Evolutionary conservation across 2,113 vertebrate species (phyloP).

Genomic region (Chinchilla lanigera): DNA sequence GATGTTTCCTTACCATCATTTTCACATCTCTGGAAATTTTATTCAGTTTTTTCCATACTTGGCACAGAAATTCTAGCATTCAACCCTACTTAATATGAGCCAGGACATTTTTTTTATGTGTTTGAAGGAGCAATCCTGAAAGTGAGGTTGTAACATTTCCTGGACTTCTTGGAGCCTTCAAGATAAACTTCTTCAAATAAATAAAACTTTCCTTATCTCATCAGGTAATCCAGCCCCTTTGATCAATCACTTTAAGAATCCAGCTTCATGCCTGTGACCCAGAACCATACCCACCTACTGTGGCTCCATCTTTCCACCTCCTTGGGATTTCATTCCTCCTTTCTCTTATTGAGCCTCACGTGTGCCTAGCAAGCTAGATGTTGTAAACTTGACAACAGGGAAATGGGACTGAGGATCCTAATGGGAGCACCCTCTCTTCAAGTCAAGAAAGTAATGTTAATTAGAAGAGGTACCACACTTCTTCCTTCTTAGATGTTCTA

Average conservation of each 20-base stretch:
- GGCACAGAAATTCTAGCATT: background rate
- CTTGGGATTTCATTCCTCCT: background rate
- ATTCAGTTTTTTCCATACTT: background rate
- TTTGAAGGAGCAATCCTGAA: background rate
- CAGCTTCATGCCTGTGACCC: background rate
- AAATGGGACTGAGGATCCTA: background rate
- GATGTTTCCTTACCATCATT: background rate
- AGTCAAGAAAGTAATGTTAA: background rate
- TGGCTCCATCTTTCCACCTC: accelerated
- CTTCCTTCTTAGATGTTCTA: background rate
- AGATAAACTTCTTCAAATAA: background rate
- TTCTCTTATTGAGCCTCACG: background rate
- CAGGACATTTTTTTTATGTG: background rate
- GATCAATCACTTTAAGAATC: background rate
- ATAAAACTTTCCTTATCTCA: background rate
- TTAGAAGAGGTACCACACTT: background rate
- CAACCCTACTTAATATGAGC: background rate
- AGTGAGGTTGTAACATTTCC: background rate
- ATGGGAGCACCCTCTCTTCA: background rate
- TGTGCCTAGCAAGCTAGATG: background rate
- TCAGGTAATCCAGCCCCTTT: background rate
- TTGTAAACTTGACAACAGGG: background rate
- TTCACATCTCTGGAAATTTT: background rate
- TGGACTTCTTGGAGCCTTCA: too few relatives aligned
- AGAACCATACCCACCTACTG: background rate